Evolutionary conservation across 2,797 vertebrate species (phyloP), one percentile per base, ranked within the genome.

Genomic region (Dendrocincla tyrannina): DNA sequence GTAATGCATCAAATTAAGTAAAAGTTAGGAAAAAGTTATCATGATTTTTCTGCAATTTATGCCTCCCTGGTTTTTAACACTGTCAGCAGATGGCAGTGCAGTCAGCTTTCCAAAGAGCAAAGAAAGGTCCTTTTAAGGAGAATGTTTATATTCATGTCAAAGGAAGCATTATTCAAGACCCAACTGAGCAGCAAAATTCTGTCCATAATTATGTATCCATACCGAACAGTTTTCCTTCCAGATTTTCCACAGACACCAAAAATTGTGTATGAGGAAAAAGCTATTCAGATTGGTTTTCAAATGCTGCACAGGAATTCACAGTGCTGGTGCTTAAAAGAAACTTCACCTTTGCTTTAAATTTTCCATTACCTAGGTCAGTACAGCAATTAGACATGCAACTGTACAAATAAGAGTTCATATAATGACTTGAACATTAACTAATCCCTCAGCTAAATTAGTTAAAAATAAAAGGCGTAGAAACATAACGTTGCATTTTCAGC

Each of bases 81-180:
- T 50, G 80, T 41, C 96, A 91, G 93, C 87, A 97, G 96, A 82
- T 94, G 97, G 96, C 96, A 96, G 63, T 92, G 72, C 75, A 94
- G 85, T 47, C 89, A 95, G 33, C 46, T n/a, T 35, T 46, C 14
- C 9, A 46, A 80, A 64, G 16, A 69, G 42, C 28, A 53, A 70
- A 74, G 53, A 64, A 73, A 88, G 32, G 37, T 46, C 33, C 52
- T 88, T 86, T 49, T 52, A 83, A 78, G 32, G 11, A 83, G 28
- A 50, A 46, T 11, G 32, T 22, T 27, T 37, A 58, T 39, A 42
- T 28, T 6, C 10, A 11, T 22, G 10, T 39, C 27, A 46, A 78
- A 83, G 63, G 23, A 58, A 82, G 20, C 7, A 28, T 73, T 93
- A 83, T 74, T 58, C 49, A 80, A 88, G 56, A 88, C 5, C 5